Evolutionary conservation across 2,888 invertebrate genomes (phyloP), one percentile per base, ranked within the genome.

Genomic region (Xanthorhoe spadicearia): DNA sequence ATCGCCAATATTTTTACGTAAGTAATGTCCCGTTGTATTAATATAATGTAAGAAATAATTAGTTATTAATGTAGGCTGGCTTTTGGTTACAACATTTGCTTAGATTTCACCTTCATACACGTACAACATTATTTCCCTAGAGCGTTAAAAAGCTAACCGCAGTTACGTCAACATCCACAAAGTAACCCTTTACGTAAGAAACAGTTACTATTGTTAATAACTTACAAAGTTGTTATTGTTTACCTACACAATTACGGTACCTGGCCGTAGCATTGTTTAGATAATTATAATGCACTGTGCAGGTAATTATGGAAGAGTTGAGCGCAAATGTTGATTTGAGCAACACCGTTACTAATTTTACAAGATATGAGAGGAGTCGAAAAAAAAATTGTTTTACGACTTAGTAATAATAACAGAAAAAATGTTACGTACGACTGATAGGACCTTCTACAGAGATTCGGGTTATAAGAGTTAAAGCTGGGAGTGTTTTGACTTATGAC

Each of bases 81-180:
- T n/a, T 23, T 3, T 23, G 1, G 1, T 23, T 23, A 23, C 4
- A 23, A 23, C 4, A 23, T 23, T 23, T 23, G 4, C 23, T 3
- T 23, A 23, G 23, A 23, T 3, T 23, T 23, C 4, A 23, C 23
- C 23, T 23, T 23, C 23, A 43, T 4, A 32, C 13, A 17, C n/a
- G n/a, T n/a, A 28, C 7, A 53, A 23, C 17, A 2, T 32, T 46
- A 28, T 60, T 53, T 2, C 17, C 10, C 2, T 8, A 13, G 23
- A 10, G 13, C 52, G 4, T 86, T 83, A 83, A 73, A 78, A 82
- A 86, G 87, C 85, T 84, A 86, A 85, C 84, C 83, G 74, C 82
- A 77, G 74, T 74, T 73, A 75, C 75, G 75, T 78, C 80, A 83
- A 68, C 48, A 57, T 15, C 28, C 5, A 53, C 54, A 52, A 74